phyloP scores from a whole-genome alignment of 2,888 invertebrate species.

The Melanargia galathea region DNA sequence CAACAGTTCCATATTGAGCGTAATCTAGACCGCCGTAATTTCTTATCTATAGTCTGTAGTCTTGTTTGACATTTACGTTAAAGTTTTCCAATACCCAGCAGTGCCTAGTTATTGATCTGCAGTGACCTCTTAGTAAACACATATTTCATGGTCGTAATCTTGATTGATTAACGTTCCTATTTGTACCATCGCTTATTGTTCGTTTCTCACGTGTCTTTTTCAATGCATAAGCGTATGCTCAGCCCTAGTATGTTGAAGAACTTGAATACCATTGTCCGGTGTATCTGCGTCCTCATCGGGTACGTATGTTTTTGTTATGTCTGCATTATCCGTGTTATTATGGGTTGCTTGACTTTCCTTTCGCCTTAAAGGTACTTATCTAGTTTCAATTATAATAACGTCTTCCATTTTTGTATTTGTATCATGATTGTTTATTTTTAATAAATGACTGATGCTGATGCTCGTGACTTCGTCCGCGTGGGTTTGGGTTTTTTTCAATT shows the following conservation, averaged over 20 bases:
- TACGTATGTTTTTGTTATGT: constrained; percentile 37
- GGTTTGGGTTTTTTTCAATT: too few species aligned
- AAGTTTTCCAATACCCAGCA: constrained; percentile 39
- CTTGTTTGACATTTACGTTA: constrained; percentile 20
- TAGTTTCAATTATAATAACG: neutral
- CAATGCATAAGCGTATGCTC: constrained; percentile 30
- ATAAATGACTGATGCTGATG: neutral
- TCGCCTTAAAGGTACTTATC: neutral
- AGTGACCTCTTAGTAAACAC: constrained; percentile 43
- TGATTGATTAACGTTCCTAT: constrained; percentile 49
- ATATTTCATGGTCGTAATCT: constrained; percentile 45
- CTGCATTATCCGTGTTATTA: constrained; percentile 55
- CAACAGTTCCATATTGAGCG: constrained; percentile 3
- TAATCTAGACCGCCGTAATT: constrained; percentile 14
- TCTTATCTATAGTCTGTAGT: constrained; percentile 17
- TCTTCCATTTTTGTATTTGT: neutral
- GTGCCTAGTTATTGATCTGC: constrained; percentile 39
- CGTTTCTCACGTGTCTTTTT: constrained; percentile 39
- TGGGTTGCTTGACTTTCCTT: constrained; percentile 6
- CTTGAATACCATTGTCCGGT: constrained; percentile 26
- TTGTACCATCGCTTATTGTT: constrained; percentile 44
- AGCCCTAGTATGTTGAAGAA: constrained; percentile 32
- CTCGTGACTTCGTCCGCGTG: too few species aligned
- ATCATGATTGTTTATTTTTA: neutral
- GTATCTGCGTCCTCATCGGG: constrained; percentile 46